Conservation (phyloP, 2,113 vertebrate species). For the Ceyx margarethae region DNA sequence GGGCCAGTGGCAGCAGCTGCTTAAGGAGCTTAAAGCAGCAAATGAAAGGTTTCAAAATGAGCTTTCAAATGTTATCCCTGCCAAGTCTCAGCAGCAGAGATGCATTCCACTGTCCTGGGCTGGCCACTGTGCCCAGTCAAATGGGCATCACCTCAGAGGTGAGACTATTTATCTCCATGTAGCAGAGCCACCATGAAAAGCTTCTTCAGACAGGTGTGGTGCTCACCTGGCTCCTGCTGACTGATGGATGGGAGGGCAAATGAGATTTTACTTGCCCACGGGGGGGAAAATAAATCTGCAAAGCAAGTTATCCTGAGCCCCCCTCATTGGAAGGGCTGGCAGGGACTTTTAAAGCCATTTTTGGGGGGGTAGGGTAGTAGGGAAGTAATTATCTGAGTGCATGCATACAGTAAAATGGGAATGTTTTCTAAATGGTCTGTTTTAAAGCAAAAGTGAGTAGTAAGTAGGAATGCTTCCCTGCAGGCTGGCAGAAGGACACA, state of each 20-base stretch:
- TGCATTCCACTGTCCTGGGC: too few species aligned
- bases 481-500: conserved; percentile 60
- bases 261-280: not conserved
- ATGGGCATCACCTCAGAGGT: not conserved
- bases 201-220: not conserved
- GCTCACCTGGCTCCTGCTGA: not conserved
- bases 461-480: conserved; percentile 53
- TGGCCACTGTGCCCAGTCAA: not conserved
- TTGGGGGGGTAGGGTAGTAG: not conserved
- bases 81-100: too few species aligned
- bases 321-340: not conserved
- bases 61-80: not conserved
- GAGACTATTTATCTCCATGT: not conserved
- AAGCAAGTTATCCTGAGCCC: not conserved
- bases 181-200: not conserved
- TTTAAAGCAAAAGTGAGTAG: conserved; percentile 57
- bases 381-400: not conserved
- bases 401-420: conserved; percentile 1
- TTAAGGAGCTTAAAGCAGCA: not conserved
- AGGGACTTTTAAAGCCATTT: conserved; percentile 11
- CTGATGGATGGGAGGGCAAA: not conserved
- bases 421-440: conserved; percentile 51
- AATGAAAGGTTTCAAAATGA: not conserved
- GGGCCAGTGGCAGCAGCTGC: not conserved
- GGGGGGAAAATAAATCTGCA: not conserved